Percentiles rank a stretch among this genome's conserved stretches.
These are phyloP conservation scores for Selenia dentaria DNA, from an alignment of 2,888 invertebrate species.

Conservation along the genomic window DNA sequence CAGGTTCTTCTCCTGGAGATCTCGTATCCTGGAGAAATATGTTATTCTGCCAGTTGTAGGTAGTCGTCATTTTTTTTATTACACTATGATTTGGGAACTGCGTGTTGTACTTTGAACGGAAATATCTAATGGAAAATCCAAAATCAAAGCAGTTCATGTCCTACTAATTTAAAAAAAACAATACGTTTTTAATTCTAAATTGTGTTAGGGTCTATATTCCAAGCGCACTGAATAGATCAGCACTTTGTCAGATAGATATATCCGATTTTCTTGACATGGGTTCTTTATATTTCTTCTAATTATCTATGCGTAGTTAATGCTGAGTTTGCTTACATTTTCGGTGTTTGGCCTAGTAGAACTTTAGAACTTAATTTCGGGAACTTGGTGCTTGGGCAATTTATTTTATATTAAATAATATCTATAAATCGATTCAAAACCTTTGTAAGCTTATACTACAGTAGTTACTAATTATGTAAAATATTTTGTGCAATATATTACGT, in stretches of 20 bases:
- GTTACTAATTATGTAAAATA: too few relatives aligned
- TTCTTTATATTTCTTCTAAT: constrained; percentile 31
- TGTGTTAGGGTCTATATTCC: constrained; percentile 53
- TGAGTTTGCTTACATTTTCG: constrained; percentile 35
- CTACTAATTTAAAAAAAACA: constrained; percentile 37
- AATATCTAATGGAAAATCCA: neutral
- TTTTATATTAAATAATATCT: neutral
- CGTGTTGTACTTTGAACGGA: too few relatives aligned
- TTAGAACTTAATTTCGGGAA: constrained; percentile 24
- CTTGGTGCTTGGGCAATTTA: constrained; percentile 40
- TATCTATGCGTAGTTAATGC: constrained; percentile 35
- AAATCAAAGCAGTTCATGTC: constrained; percentile 32
- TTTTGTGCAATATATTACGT: neutral
- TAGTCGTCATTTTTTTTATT: too few relatives aligned
- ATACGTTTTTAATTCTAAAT: constrained; percentile 32
- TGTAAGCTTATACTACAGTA: too few relatives aligned
- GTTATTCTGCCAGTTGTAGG: too few relatives aligned
- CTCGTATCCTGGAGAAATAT: too few relatives aligned
- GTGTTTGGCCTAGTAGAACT: constrained; percentile 53
- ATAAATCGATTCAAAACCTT: too few relatives aligned
- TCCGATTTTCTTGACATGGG: constrained; percentile 25
- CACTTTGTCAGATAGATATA: constrained; percentile 25
- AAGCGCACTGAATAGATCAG: constrained; percentile 48
- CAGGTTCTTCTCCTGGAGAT: too few relatives aligned
- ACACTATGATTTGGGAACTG: too few relatives aligned